A percentile compares a stretch with the other conserved stretches of the same genome.
phyloP scores from a whole-genome alignment of 1,140 invertebrate genomes.

The Teleopsis dalmanni region DNA sequence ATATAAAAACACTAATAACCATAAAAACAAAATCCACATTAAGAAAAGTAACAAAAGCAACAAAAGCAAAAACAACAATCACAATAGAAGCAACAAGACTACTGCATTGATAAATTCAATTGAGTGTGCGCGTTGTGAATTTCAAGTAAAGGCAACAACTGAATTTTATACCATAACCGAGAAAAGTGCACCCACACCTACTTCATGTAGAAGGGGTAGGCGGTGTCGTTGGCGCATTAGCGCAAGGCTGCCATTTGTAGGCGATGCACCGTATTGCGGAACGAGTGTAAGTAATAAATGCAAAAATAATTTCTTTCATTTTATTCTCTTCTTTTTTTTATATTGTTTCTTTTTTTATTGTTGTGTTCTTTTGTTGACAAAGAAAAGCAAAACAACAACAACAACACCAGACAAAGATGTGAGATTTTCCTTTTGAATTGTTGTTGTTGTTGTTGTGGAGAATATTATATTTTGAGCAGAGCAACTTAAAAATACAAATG shows the following conservation, averaged over 20 bases:
- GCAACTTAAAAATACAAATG: no score
- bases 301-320: no score
- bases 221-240: slow-evolving; percentile 22
- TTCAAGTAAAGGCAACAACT: neutral
- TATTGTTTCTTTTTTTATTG: no score
- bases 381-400: no score
- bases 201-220: slow-evolving; percentile 15
- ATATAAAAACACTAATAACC: slow-evolving; percentile 1
- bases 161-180: slow-evolving; percentile 14
- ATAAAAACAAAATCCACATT: neutral
- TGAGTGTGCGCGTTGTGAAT: neutral
- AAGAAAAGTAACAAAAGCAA: neutral
- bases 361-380: no score
- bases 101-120: no score
- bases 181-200: slow-evolving; percentile 10
- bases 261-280: slow-evolving; percentile 44
- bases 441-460: no score
- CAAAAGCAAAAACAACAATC: neutral
- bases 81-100: neutral
- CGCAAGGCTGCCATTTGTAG: slow-evolving; percentile 38
- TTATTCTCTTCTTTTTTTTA: no score
- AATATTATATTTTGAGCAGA: no score
- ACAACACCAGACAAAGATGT: no score
- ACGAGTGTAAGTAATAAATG: slow-evolving; percentile 35
- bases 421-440: no score